These are phyloP conservation scores for Gymnoscopelus microlampas DNA, from an alignment of 2,797 vertebrate species.

Conservation along the genomic window DNA sequence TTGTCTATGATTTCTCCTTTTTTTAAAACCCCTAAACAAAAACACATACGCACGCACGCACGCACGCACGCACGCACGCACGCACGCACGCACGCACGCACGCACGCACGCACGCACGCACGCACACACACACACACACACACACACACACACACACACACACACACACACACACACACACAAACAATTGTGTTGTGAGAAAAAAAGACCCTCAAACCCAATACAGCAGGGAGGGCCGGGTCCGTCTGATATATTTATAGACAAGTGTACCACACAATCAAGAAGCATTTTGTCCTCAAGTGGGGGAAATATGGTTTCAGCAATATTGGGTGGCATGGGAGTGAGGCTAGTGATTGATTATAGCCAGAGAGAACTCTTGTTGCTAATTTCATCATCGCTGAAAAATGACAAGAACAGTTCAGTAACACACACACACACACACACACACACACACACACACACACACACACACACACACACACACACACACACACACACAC, in stretches of 20 bases:
- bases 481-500: conserved; percentile 36
- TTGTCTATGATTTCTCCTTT: too few relatives aligned
- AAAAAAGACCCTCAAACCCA: conserved; percentile 65
- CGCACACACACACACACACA: conserved; percentile 7
- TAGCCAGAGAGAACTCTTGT: conserved; percentile 78
- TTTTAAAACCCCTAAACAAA: background rate
- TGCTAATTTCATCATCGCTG: conserved; percentile 81
- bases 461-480: conserved; percentile 51
- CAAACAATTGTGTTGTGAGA: conserved; percentile 36
- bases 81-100: conserved; percentile 6
- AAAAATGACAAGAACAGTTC: conserved; percentile 74
- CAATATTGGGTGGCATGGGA: conserved; percentile 70
- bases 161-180: conserved; percentile 19
- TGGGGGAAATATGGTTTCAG: conserved; percentile 80
- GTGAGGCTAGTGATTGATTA: conserved; percentile 86
- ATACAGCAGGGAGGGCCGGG: conserved; percentile 65
- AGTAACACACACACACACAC: background rate
- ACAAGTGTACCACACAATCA: conserved; percentile 80
- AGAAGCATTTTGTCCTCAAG: conserved; percentile 79
- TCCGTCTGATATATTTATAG: conserved; percentile 82
- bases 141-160: conserved; percentile 5
- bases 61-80: background rate
- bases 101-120: conserved; percentile 32
- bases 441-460: background rate
- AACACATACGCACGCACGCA: conserved; percentile 5